Percentiles rank a stretch among this genome's conserved stretches.
Evolutionary conservation across 35 echinoderm and acorn worm genomes (phyloP).

Genomic region (Strongylocentrotus purpuratus): DNA sequence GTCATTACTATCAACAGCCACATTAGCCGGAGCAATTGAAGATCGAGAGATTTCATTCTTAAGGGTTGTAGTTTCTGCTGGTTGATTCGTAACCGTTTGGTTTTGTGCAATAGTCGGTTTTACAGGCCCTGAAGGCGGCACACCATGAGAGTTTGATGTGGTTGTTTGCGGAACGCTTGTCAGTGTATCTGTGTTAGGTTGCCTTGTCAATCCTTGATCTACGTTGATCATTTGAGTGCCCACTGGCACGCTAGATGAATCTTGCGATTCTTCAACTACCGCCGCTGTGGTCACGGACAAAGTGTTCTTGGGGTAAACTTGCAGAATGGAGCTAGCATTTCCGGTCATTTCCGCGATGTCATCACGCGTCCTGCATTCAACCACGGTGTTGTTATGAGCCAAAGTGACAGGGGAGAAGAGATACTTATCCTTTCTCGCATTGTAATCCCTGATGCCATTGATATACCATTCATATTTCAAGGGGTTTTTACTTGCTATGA

Average conservation of each 20-base stretch:
- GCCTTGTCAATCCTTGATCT: not conserved
- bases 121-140: not conserved
- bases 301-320: conserved; percentile 14
- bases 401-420: conserved; percentile 13
- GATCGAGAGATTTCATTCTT: not conserved
- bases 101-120: not conserved
- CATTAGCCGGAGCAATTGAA: not conserved
- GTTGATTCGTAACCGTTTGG: not conserved
- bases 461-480: conserved; percentile 41
- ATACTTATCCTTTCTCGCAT: conserved; percentile 21
- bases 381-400: not conserved
- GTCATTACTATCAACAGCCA: not conserved
- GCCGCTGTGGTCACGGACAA: not conserved
- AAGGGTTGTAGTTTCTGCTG: not conserved
- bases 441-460: not conserved
- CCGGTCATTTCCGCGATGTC: conserved; percentile 7
- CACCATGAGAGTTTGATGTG: not conserved
- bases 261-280: not conserved
- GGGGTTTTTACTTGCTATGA: conserved; percentile 38
- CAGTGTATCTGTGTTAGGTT: not conserved
- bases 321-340: conserved; percentile 27
- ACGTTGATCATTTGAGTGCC: not conserved
- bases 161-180: not conserved
- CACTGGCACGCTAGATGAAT: not conserved
- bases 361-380: conserved; percentile 14